Evolutionary conservation across 2,888 invertebrate species (phyloP).

Genomic region (Polydrusus tereticollis): DNA sequence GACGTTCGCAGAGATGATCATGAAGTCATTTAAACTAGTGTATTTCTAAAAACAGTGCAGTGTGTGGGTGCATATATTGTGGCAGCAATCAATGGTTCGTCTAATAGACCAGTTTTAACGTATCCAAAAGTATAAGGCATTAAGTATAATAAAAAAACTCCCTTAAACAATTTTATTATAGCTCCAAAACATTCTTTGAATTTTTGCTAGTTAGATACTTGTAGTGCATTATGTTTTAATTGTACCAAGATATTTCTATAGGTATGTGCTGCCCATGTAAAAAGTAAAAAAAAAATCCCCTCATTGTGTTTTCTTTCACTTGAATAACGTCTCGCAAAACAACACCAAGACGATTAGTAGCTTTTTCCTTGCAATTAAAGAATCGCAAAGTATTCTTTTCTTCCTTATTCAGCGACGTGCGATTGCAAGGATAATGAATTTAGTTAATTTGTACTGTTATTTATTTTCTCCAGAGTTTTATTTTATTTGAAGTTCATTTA

Average conservation of each 20-base stretch:
- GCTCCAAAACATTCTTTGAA: too few species aligned
- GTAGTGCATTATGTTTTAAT: not conserved
- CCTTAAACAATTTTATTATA: too few species aligned
- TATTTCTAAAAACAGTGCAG: too few species aligned
- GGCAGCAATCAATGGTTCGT: too few species aligned
- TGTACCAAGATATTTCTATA: not conserved
- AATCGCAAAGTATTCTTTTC: constrained; percentile 60
- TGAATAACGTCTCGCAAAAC: constrained; percentile 64
- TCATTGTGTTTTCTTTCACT: constrained; percentile 59
- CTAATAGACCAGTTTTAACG: too few species aligned
- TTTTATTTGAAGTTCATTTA: not conserved
- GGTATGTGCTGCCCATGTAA: constrained; percentile 20
- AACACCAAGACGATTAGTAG: constrained; percentile 67
- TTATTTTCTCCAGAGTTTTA: not conserved
- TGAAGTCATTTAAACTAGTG: too few species aligned
- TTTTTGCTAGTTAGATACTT: too few species aligned
- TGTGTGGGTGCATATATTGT: too few species aligned
- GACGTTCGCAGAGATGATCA: too few species aligned
- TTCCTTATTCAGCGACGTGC: constrained; percentile 40
- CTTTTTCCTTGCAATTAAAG: constrained; percentile 67
- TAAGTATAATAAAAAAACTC: too few species aligned
- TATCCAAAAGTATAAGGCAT: too few species aligned
- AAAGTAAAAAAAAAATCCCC: constrained; percentile 49
- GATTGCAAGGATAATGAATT: constrained; percentile 26
- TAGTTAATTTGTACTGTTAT: not conserved